phyloP scores from a whole-genome alignment of 2,797 vertebrate genomes.

The Gobio occitaniae region DNA sequence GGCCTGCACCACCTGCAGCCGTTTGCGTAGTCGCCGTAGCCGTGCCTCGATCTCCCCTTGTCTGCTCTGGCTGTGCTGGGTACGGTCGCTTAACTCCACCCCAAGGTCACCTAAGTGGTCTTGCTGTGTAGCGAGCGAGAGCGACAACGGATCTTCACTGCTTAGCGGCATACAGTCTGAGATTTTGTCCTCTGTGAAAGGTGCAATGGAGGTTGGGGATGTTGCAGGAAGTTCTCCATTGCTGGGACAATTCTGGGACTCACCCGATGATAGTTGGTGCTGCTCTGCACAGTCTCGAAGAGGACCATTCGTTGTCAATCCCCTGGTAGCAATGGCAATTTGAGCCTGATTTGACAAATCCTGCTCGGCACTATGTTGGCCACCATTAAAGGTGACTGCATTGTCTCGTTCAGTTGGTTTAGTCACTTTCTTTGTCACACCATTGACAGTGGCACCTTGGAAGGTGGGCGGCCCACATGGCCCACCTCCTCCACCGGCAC shows the following conservation, averaged over 20 bases:
- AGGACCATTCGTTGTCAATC: constrained; percentile 79
- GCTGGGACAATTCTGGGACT: constrained; percentile 19
- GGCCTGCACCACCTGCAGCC: constrained; percentile 87
- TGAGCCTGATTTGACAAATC: constrained; percentile 67
- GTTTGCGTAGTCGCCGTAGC: constrained; percentile 83
- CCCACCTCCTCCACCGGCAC: constrained; percentile 75
- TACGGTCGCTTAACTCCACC: constrained; percentile 79
- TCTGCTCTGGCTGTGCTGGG: constrained; percentile 74
- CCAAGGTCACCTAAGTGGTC: constrained; percentile 65
- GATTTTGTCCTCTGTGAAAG: constrained; percentile 30
- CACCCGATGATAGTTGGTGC: constrained; percentile 55
- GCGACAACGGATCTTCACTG: background rate
- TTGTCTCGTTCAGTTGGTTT: constrained; percentile 76
- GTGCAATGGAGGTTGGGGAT: background rate
- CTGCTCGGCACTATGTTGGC: constrained; percentile 30
- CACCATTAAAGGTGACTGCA: constrained; percentile 60
- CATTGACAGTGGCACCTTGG: constrained; percentile 80
- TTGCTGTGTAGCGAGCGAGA: background rate
- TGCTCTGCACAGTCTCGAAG: constrained; percentile 75
- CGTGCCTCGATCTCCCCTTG: constrained; percentile 85
- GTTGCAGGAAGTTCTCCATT: constrained; percentile 25
- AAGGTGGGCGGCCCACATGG: constrained; percentile 24
- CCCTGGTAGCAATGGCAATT: constrained; percentile 71
- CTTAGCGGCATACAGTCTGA: constrained; percentile 14
- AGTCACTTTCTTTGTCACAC: constrained; percentile 85